These are phyloP conservation scores for Melanotaenia boesemani DNA, from an alignment of 2,797 vertebrate species.

Conservation along the genomic window DNA sequence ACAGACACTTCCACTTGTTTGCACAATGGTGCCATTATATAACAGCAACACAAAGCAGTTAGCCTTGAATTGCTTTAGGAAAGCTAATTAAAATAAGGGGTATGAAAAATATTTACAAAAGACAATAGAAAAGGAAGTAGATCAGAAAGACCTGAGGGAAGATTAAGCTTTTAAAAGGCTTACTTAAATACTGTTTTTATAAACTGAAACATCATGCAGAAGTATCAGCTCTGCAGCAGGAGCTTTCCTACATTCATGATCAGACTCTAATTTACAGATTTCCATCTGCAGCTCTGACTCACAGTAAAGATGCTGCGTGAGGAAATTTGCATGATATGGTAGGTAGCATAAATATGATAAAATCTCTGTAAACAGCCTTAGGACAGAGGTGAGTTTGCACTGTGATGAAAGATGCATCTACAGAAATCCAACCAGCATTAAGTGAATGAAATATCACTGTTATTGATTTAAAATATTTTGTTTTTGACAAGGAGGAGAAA, in stretches of 20 bases:
- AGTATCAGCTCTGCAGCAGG: background rate
- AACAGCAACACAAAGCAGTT: background rate
- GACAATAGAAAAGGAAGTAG: background rate
- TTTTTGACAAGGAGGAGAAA: no score
- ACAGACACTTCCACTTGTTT: constrained; percentile 1
- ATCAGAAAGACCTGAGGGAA: no score
- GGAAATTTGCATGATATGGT: background rate
- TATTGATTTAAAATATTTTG: background rate
- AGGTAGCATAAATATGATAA: background rate
- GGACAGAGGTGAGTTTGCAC: background rate
- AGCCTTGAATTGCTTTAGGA: background rate
- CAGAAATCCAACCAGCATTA: background rate
- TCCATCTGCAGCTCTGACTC: background rate
- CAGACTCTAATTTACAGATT: background rate
- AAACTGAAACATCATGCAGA: background rate
- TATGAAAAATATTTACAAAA: background rate
- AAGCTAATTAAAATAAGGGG: background rate
- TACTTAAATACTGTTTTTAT: background rate
- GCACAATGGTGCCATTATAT: background rate
- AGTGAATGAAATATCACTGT: background rate
- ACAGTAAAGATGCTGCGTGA: background rate
- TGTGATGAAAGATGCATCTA: background rate
- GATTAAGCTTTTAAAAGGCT: no score
- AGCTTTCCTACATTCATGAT: background rate
- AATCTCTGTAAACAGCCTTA: background rate